phyloP scores from a whole-genome alignment of 1,140 invertebrate species.

The Neodiprion fabricii region DNA sequence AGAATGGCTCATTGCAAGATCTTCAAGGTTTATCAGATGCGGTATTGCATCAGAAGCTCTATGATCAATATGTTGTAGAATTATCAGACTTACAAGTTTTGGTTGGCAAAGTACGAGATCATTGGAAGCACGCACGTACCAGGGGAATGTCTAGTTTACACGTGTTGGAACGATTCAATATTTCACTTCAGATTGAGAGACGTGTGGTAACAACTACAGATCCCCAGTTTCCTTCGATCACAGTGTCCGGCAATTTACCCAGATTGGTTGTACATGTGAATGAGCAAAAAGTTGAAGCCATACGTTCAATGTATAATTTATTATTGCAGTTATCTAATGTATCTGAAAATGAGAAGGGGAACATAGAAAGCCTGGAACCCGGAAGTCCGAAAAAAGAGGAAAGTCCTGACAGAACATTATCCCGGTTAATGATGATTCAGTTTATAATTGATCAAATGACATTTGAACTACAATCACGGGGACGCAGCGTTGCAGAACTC shows the following conservation, averaged over 20 bases:
- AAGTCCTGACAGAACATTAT: conserved; percentile 52
- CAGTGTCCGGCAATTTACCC: conserved; percentile 83
- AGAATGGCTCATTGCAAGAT: conserved; percentile 63
- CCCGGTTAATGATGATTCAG: conserved; percentile 82
- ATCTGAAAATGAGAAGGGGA: conserved; percentile 16
- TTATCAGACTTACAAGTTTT: conserved; percentile 88
- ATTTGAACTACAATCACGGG: conserved; percentile 83
- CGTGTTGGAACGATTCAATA: conserved; percentile 89
- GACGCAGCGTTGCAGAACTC: conserved; percentile 86
- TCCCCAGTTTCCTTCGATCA: conserved; percentile 84
- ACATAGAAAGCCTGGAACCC: conserved; percentile 55
- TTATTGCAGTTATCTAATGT: conserved; percentile 45
- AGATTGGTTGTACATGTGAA: conserved; percentile 89
- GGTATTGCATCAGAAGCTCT: conserved; percentile 75
- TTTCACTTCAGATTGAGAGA: conserved; percentile 81
- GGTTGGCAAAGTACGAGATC: conserved; percentile 85
- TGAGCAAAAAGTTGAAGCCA: conserved; percentile 81
- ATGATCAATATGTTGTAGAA: conserved; percentile 85
- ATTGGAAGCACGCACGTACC: conserved; percentile 87
- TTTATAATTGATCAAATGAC: conserved; percentile 89
- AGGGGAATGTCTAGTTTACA: conserved; percentile 85
- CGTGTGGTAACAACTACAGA: conserved; percentile 82
- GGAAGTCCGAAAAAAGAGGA: conserved; percentile 59
- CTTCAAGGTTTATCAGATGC: conserved; percentile 66
- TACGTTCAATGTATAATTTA: conserved; percentile 61